These are phyloP conservation scores for Ahaetulla prasina DNA, from an alignment of 2,113 vertebrate species.

Conservation along the genomic window DNA sequence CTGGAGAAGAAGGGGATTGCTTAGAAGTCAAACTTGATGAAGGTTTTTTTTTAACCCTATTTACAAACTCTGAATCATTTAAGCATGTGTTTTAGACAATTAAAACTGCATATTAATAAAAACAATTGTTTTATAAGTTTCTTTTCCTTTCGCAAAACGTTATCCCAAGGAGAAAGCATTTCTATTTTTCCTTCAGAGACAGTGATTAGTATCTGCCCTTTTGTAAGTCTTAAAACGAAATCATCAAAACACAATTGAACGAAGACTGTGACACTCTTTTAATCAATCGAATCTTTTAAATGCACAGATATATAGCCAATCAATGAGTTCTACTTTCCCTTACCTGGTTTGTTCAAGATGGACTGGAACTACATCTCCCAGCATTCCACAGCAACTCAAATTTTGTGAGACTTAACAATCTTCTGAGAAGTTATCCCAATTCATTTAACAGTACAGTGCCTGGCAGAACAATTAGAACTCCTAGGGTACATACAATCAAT, in stretches of 20 bases:
- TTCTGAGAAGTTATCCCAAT: background rate
- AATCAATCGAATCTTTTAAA: background rate
- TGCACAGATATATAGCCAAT: background rate
- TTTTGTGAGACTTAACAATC: background rate
- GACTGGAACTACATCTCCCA: background rate
- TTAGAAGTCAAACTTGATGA: background rate
- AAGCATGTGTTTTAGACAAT: background rate
- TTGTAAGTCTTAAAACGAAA: background rate
- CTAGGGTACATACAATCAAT: background rate
- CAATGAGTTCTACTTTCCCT: background rate
- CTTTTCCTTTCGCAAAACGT: background rate
- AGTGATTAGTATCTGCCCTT: background rate
- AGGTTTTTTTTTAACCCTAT: background rate
- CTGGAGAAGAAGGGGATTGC: background rate
- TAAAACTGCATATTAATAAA: background rate
- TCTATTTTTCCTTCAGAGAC: background rate
- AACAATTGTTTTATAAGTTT: background rate
- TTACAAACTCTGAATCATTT: background rate
- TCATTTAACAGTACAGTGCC: background rate
- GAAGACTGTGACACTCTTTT: background rate
- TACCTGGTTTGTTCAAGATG: background rate
- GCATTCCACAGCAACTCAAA: background rate
- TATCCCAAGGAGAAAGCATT: background rate
- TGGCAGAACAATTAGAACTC: background rate
- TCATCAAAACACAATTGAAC: background rate